phyloP scores from a whole-genome alignment of 2,113 vertebrate species.

The Pelvicachromis taeniatus region DNA sequence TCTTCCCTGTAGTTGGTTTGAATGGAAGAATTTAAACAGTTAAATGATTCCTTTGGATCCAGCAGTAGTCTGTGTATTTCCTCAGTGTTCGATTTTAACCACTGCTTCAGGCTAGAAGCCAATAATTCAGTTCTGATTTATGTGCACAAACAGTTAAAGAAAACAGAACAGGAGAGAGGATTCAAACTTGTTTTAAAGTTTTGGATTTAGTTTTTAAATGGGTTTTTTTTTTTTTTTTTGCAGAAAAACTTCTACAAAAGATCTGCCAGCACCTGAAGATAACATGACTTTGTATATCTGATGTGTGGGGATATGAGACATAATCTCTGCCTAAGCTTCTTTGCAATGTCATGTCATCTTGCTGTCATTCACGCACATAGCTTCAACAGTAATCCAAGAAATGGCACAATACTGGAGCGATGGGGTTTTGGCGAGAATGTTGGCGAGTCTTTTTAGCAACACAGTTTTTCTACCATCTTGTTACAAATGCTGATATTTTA shows the following conservation, averaged over 20 bases:
- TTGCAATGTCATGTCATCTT: constrained; percentile 20
- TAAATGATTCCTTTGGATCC: not conserved
- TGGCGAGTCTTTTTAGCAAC: not conserved
- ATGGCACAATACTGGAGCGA: not conserved
- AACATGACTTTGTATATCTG: constrained; percentile 1
- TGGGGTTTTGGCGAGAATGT: not conserved
- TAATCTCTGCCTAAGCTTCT: constrained; percentile 41
- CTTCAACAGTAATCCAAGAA: constrained; percentile 7
- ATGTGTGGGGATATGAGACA: constrained; percentile 14
- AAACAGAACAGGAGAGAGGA: not conserved
- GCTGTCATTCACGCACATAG: constrained; percentile 1
- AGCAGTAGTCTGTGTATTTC: not conserved
- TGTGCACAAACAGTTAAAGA: not conserved
- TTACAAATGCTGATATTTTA: not conserved
- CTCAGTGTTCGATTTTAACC: not conserved
- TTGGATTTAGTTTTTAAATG: not conserved
- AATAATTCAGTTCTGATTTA: not conserved
- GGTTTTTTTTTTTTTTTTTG: not conserved
- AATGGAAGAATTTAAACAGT: not conserved
- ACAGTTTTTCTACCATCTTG: not conserved
- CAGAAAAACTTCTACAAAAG: not conserved
- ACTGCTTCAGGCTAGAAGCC: not conserved
- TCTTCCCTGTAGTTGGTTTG: not conserved
- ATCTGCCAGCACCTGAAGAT: not conserved
- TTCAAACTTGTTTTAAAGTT: not conserved